Conservation (phyloP, 2,888 invertebrate genomes). For the Drosophila pseudotalamancana region DNA sequence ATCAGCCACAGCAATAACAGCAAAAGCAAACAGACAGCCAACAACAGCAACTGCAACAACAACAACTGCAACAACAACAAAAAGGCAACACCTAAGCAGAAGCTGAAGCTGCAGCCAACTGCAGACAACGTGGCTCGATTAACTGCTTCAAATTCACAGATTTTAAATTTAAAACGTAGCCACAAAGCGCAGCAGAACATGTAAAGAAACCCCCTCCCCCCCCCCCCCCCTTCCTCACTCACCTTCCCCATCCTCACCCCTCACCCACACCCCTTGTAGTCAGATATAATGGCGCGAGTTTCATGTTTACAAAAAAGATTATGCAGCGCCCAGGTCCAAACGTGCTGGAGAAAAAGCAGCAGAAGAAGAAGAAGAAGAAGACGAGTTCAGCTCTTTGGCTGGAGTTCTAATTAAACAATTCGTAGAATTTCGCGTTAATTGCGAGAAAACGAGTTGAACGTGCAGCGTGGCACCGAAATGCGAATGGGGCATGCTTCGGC, state of each 20-base stretch:
- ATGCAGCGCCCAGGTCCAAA: slow-evolving; percentile 69
- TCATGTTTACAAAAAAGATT: slow-evolving; percentile 82
- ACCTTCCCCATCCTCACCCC: neutral
- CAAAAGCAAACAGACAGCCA: slow-evolving; percentile 25
- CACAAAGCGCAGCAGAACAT: slow-evolving; percentile 58
- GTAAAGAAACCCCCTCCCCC: slow-evolving; percentile 31
- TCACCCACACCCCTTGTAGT: slow-evolving; percentile 28
- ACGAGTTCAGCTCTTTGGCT: slow-evolving; percentile 28
- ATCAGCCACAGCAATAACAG: slow-evolving; percentile 53
- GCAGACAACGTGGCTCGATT: slow-evolving; percentile 76
- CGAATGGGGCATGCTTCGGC: slow-evolving; percentile 14
- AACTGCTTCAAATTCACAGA: slow-evolving; percentile 83
- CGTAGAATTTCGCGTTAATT: slow-evolving; percentile 85
- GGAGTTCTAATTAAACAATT: slow-evolving; percentile 85
- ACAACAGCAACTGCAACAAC: slow-evolving; percentile 53
- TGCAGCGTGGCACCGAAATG: slow-evolving; percentile 45
- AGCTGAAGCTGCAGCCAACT: slow-evolving; percentile 43
- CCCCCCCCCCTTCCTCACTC: slow-evolving; percentile 8
- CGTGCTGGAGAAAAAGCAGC: slow-evolving; percentile 58
- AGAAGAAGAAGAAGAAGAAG: slow-evolving; percentile 34
- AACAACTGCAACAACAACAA: slow-evolving; percentile 33
- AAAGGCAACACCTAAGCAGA: slow-evolving; percentile 67
- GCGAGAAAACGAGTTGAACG: slow-evolving; percentile 83
- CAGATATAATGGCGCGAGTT: slow-evolving; percentile 83
- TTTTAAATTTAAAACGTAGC: slow-evolving; percentile 80